Percentiles rank a stretch among this genome's conserved stretches.
phyloP scores from a whole-genome alignment of 1,140 invertebrate genomes.

The Cherax destructor region DNA sequence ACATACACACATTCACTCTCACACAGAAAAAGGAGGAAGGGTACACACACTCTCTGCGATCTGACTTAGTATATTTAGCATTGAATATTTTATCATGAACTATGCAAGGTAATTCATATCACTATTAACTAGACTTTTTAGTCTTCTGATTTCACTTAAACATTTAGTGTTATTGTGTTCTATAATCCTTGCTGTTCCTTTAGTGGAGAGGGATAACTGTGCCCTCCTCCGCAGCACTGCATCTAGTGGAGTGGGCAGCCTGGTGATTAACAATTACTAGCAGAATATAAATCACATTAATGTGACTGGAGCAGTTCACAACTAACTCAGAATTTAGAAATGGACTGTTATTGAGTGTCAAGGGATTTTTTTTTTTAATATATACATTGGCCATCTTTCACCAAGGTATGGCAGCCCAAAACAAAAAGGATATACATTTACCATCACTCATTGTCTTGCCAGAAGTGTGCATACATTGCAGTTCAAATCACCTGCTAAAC shows the following conservation, averaged over 20 bases:
- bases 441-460: too few relatives aligned
- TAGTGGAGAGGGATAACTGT: neutral
- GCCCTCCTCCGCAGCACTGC: neutral
- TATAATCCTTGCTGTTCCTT: neutral
- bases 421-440: too few relatives aligned
- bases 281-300: too few relatives aligned
- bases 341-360: too few relatives aligned
- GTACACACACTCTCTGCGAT: neutral
- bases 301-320: too few relatives aligned
- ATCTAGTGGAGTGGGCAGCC: neutral
- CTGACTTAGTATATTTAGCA: neutral
- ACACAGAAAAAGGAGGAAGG: neutral
- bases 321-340: too few relatives aligned
- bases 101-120: conserved; percentile 55
- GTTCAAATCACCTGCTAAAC: too few relatives aligned
- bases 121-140: conserved; percentile 5
- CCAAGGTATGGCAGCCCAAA: too few relatives aligned
- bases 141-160: conserved; percentile 19
- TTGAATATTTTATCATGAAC: conserved; percentile 13
- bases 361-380: too few relatives aligned
- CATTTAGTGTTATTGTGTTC: neutral
- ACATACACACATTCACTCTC: neutral
- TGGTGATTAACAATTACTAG: neutral
- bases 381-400: too few relatives aligned
- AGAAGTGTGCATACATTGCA: too few relatives aligned